Base-by-base conservation (phyloP, 2,888 invertebrate genomes). In the Lomographa bimaculata region DNA sequence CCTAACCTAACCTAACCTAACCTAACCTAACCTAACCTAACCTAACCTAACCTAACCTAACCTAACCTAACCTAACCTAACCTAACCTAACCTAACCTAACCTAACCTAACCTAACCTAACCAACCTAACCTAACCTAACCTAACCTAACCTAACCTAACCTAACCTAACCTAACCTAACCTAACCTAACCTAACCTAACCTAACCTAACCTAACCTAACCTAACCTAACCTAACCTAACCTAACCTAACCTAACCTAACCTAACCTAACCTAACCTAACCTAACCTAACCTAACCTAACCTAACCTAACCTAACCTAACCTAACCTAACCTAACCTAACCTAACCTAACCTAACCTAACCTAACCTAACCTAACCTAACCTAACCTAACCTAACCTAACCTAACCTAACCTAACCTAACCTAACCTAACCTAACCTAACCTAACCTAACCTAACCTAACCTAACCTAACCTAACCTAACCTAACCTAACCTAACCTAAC, bases 11-110 rank as follows among this genome's bases (percentile, higher is more conserved):
- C 21, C 21, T 23, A 20, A 20, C 20, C 20, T 27, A 27, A 27
- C 27, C 27, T 27, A 27, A 27, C 27, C 27, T 27, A 27, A 27
- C 27, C 27, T 27, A 27, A 27, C 27, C 27, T 27, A 27, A 27
- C 27, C 27, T 27, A 27, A 27, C 27, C 27, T 7, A 7, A 12
- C n/a, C n/a, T n/a, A 27, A 27, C 27, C 27, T 27, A 27, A 27
- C 27, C 27, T 27, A 27, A 27, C 27, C 27, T 10, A 23, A 23
- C 21, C 21, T 23, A 20, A 20, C 20, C 20, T 27, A 27, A 27
- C 27, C 27, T 27, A 27, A 27, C 27, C 27, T 27, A 27, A 27
- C 27, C 27, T 27, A 27, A 27, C 27, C 27, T 27, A 27, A 27
- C 27, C 27, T 27, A 27, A 27, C 27, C 27, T 7, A 7, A 12